A percentile compares a stretch with the other conserved stretches of the same genome.
These are phyloP conservation scores for Numida meleagris DNA, from an alignment of 2,113 vertebrate species.

Conservation along the genomic window DNA sequence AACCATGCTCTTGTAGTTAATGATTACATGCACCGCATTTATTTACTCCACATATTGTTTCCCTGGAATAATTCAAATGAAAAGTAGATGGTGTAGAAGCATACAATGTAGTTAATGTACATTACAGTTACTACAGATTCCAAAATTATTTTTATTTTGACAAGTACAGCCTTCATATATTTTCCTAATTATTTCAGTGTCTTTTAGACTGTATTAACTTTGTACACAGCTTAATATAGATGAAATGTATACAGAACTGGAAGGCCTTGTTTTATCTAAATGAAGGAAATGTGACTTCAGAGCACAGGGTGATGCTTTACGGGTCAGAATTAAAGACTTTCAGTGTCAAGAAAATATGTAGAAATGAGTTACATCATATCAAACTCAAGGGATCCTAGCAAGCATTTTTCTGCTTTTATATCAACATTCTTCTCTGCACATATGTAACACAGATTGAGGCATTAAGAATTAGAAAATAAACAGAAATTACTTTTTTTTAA, in stretches of 20 bases:
- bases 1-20: background rate
- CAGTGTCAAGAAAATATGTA: background rate
- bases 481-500: conserved; percentile 19
- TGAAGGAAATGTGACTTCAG: background rate
- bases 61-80: background rate
- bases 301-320: background rate
- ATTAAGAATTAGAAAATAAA: background rate
- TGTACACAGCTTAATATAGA: accelerated
- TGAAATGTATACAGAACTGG: background rate
- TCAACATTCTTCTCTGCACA: background rate
- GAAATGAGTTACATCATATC: background rate
- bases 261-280: background rate
- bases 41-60: background rate
- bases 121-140: background rate
- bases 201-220: background rate
- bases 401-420: background rate
- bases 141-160: background rate
- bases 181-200: background rate
- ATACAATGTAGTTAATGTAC: background rate
- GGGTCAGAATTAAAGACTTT: background rate
- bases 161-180: background rate
- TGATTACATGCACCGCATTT: accelerated
- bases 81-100: background rate
- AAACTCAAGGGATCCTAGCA: background rate
- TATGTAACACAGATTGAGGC: background rate